Conservation (phyloP, 2,888 invertebrate species). For the Tachystola acroxantha region DNA sequence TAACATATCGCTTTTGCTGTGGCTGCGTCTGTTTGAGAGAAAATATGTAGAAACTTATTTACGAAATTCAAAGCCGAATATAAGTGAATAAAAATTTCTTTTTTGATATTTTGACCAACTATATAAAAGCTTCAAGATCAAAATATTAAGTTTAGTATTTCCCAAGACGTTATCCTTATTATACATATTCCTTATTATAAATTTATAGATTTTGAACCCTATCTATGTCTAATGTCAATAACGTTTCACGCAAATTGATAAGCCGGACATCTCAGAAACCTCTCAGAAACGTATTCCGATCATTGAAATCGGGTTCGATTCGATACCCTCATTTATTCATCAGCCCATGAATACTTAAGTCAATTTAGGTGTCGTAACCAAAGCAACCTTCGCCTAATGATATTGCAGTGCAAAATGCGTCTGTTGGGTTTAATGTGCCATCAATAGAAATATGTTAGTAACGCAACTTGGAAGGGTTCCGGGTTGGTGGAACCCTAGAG, state of each 20-base stretch:
- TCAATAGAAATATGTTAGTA: background rate
- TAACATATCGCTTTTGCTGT: background rate
- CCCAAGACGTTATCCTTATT: no score
- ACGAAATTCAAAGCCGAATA: no score
- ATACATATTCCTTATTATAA: no score
- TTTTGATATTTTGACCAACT: no score
- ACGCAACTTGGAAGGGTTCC: background rate
- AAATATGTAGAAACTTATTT: background rate
- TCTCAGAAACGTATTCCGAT: constrained; percentile 45
- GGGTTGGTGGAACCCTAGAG: no score
- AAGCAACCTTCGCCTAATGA: constrained; percentile 47
- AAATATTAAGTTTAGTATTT: no score
- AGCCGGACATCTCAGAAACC: constrained; percentile 17
- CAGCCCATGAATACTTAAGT: constrained; percentile 65
- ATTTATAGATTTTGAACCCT: no score
- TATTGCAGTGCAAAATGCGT: constrained; percentile 42
- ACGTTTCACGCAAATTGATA: constrained; percentile 14
- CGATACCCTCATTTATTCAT: constrained; percentile 66
- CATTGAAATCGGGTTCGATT: constrained; percentile 58
- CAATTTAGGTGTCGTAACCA: constrained; percentile 51
- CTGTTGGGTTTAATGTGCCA: constrained; percentile 6
- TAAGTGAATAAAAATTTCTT: no score
- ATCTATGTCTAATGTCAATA: no score
- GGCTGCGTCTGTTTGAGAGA: background rate
- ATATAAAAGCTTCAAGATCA: no score